A percentile compares a stretch with the other conserved stretches of the same genome.
phyloP scores from a whole-genome alignment of 2,888 invertebrate genomes.

The Anodontia alba region DNA sequence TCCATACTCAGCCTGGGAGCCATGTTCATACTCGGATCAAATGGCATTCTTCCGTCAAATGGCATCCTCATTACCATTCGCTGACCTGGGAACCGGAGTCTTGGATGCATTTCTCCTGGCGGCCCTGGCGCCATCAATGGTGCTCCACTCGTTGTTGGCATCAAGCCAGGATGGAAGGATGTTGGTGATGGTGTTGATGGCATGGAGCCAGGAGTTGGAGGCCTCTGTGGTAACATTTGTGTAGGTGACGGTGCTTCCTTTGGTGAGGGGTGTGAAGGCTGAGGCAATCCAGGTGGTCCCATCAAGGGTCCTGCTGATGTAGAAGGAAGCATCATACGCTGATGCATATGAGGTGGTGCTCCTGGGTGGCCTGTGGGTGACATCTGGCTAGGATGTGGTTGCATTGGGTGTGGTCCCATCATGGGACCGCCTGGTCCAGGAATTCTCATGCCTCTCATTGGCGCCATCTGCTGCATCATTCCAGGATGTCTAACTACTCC shows the following conservation, averaged over 20 bases:
- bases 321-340: slow-evolving; percentile 41
- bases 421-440: slow-evolving; percentile 38
- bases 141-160: slow-evolving; percentile 27
- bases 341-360: slow-evolving; percentile 46
- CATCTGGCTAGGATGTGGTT: slow-evolving; percentile 53
- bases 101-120: slow-evolving; percentile 41
- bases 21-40: slow-evolving; percentile 20
- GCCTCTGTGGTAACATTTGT: slow-evolving; percentile 39
- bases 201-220: slow-evolving; percentile 52
- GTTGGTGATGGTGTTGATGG: slow-evolving; percentile 58
- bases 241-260: slow-evolving; percentile 49
- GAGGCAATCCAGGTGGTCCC: slow-evolving; percentile 52
- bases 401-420: slow-evolving; percentile 39
- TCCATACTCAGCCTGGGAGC: slow-evolving; percentile 30
- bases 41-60: slow-evolving; percentile 48
- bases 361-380: slow-evolving; percentile 54
- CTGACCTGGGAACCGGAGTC: slow-evolving; percentile 43
- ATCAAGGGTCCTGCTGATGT: slow-evolving; percentile 47
- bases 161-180: slow-evolving; percentile 37
- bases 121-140: slow-evolving; percentile 34
- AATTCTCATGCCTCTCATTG: slow-evolving; percentile 50
- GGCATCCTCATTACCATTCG: slow-evolving; percentile 31
- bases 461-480: slow-evolving; percentile 60
- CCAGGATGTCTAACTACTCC: slow-evolving; percentile 43
- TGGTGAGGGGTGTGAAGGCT: slow-evolving; percentile 19